Percentiles rank a stretch among this genome's conserved stretches.
Conservation (phyloP, 2,113 vertebrate species). For the Phrynosoma blainvillii region DNA sequence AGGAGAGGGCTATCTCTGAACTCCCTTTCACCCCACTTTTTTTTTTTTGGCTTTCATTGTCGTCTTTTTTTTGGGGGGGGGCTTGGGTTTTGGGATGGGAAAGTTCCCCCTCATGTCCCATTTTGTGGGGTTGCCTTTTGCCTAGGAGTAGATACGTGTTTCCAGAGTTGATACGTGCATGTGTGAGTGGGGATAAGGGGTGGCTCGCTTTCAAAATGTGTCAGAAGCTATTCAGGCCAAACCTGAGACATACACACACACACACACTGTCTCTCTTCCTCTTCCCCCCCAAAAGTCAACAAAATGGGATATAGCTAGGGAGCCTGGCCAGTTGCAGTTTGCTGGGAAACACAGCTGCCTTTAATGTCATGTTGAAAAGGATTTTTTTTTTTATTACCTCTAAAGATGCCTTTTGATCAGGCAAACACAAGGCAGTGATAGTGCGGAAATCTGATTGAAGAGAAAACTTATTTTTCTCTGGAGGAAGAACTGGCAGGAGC, state of each 20-base stretch:
- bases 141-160: neutral
- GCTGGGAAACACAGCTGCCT: slow-evolving; percentile 70
- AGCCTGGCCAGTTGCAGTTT: slow-evolving; percentile 66
- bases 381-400: slow-evolving; percentile 71
- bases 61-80: no score
- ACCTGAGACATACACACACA: slow-evolving; percentile 72
- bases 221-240: slow-evolving; percentile 70
- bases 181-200: slow-evolving; percentile 43
- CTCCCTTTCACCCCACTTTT: no score
- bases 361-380: slow-evolving; percentile 71
- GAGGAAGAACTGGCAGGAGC: slow-evolving; percentile 86
- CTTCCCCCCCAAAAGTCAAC: slow-evolving; percentile 61
- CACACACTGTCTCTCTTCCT: no score
- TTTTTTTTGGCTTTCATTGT: no score
- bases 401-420: slow-evolving; percentile 83
- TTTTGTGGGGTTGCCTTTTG: no score
- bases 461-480: slow-evolving; percentile 89
- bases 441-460: slow-evolving; percentile 83
- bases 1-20: no score
- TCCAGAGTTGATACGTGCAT: neutral
- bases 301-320: slow-evolving; percentile 68
- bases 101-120: no score
- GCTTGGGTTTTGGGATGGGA: no score
- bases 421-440: slow-evolving; percentile 79
- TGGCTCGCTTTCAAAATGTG: slow-evolving; percentile 66